phyloP scores from a whole-genome alignment of 2,113 vertebrate species.

The Urocolius indicus region DNA sequence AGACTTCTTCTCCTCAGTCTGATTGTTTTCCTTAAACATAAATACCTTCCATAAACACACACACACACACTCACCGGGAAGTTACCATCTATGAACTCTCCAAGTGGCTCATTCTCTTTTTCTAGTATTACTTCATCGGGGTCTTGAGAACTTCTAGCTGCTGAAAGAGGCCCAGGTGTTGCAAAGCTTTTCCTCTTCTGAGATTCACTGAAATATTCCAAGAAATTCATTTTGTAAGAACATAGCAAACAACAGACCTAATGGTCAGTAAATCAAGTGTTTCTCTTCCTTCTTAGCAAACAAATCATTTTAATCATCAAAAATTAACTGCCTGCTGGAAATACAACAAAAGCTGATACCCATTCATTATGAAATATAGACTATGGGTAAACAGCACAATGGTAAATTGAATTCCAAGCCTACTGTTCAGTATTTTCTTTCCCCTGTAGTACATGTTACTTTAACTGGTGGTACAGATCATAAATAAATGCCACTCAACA shows the following conservation, averaged over 20 bases:
- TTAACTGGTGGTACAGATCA: background rate
- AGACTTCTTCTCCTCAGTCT: background rate
- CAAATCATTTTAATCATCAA: background rate
- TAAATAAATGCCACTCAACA: background rate
- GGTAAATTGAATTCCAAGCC: background rate
- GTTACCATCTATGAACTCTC: constrained; percentile 80
- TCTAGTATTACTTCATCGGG: constrained; percentile 72
- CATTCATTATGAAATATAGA: background rate
- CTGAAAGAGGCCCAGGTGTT: constrained; percentile 71
- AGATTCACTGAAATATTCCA: constrained; percentile 84
- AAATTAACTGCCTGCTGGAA: background rate
- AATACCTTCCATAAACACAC: background rate
- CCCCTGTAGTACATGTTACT: background rate
- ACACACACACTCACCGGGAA: constrained; percentile 84
- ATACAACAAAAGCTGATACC: background rate
- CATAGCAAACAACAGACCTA: background rate
- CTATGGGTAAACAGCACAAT: background rate
- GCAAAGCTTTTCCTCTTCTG: constrained; percentile 84
- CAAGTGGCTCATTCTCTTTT: constrained; percentile 78
- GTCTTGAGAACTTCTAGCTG: constrained; percentile 70
- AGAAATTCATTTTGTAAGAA: background rate
- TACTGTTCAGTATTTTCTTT: background rate
- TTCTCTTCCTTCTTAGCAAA: background rate
- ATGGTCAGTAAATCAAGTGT: background rate
- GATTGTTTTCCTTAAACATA: background rate